These are phyloP conservation scores for Oscheius sp. DNA, from an alignment of 2,888 invertebrate species.

Conservation along the genomic window DNA sequence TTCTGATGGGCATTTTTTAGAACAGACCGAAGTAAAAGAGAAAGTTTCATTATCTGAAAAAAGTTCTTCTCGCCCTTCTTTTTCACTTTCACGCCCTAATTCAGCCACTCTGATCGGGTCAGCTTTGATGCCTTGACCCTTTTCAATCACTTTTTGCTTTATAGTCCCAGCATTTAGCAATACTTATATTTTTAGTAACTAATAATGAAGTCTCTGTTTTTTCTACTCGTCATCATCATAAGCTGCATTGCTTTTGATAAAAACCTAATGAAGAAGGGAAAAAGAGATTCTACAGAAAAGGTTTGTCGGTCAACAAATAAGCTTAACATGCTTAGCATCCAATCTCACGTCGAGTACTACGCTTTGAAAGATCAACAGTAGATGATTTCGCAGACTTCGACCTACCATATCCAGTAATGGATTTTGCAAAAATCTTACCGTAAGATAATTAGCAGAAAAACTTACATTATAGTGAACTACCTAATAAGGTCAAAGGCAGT, in stretches of 20 bases:
- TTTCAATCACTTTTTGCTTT: no score
- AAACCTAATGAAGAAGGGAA: conserved; percentile 13
- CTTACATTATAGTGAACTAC: conserved; percentile 7
- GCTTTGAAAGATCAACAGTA: conserved; percentile 7
- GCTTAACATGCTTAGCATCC: conserved; percentile 13
- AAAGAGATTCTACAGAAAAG: conserved; percentile 22
- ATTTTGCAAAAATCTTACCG: conserved; percentile 19
- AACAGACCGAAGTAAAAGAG: background rate
- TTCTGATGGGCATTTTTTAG: background rate
- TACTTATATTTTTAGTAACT: no score
- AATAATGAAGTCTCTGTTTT: no score
- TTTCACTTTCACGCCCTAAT: background rate
- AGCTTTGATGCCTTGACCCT: no score
- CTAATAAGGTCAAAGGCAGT: background rate
- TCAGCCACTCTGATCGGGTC: no score
- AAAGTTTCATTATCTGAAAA: background rate
- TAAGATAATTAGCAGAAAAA: background rate
- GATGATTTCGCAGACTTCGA: conserved; percentile 15
- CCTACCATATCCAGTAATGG: background rate
- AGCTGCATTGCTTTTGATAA: conserved; percentile 17
- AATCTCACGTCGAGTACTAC: conserved; percentile 17
- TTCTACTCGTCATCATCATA: background rate
- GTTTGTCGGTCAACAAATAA: background rate
- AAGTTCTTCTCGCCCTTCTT: background rate
- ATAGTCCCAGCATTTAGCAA: no score